A percentile compares a stretch with the other conserved stretches of the same genome.
Evolutionary conservation across 2,888 invertebrate species (phyloP).

Genomic region (Spodoptera littoralis): DNA sequence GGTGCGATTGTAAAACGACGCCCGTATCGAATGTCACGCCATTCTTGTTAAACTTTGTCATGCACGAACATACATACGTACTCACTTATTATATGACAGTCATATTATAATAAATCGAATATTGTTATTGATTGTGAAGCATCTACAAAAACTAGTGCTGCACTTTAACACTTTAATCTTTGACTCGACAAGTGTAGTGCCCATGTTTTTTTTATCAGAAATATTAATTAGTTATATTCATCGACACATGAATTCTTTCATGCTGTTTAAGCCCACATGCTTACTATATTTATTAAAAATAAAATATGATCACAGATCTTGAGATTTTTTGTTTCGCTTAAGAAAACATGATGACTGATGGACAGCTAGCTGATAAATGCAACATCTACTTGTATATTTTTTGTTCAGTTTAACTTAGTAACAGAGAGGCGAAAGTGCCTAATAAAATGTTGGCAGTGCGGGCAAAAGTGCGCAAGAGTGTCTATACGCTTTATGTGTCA

Average conservation of each 20-base stretch:
- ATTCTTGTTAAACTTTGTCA: slow-evolving; percentile 56
- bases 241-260: slow-evolving; percentile 34
- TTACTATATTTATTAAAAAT: slow-evolving; percentile 32
- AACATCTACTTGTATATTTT: slow-evolving; percentile 18
- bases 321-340: slow-evolving; percentile 17
- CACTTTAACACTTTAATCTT: slow-evolving; percentile 57
- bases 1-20: slow-evolving; percentile 64
- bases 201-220: slow-evolving; percentile 35
- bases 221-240: slow-evolving; percentile 53
- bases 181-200: slow-evolving; percentile 40
- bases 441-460: slow-evolving; percentile 15
- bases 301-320: slow-evolving; percentile 14
- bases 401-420: slow-evolving; percentile 6
- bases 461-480: slow-evolving; percentile 24
- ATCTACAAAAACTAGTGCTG: slow-evolving; percentile 41
- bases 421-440: slow-evolving; percentile 35
- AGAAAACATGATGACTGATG: slow-evolving; percentile 21
- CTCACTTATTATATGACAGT: slow-evolving; percentile 17
- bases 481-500: slow-evolving; percentile 71
- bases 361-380: slow-evolving; percentile 48
- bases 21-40: slow-evolving; percentile 61
- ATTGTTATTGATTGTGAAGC: slow-evolving; percentile 34
- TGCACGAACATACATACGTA: slow-evolving; percentile 6
- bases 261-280: slow-evolving; percentile 30
- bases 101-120: slow-evolving; percentile 12